Evolutionary conservation across 2,888 invertebrate species (phyloP).

Genomic region (Pachydiplax longipennis): DNA sequence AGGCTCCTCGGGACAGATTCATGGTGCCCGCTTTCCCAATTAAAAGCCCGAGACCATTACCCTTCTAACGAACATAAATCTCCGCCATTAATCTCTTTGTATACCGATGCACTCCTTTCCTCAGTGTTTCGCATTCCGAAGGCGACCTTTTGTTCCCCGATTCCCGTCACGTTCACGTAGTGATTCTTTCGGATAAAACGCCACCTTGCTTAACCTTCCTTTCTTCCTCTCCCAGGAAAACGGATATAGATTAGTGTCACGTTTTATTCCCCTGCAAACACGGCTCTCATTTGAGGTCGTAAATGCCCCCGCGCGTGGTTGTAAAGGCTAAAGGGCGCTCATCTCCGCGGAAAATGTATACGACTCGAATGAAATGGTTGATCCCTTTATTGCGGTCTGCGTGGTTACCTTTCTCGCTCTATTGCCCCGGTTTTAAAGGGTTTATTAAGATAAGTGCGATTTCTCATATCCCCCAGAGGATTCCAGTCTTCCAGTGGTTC

Average conservation of each 20-base stretch:
- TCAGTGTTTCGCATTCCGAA: background rate
- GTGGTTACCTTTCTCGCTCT: too few relatives aligned
- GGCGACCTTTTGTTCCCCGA: background rate
- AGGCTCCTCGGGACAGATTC: constrained; percentile 25
- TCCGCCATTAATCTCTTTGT: constrained; percentile 39
- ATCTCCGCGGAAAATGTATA: background rate
- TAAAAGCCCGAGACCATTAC: constrained; percentile 33
- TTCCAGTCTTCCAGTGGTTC: too few relatives aligned
- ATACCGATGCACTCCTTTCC: background rate
- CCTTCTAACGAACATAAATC: constrained; percentile 44
- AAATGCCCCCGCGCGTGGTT: background rate
- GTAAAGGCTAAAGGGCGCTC: background rate
- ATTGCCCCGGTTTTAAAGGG: too few relatives aligned
- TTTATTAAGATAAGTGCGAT: too few relatives aligned
- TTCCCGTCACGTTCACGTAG: background rate
- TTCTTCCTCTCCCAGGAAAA: background rate
- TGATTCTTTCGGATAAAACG: constrained; percentile 43
- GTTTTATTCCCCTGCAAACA: background rate
- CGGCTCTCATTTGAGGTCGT: background rate
- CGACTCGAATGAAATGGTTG: background rate
- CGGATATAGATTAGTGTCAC: background rate
- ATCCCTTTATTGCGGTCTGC: too few relatives aligned
- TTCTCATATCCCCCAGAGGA: too few relatives aligned
- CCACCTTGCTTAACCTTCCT: constrained; percentile 3
- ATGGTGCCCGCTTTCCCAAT: constrained; percentile 43